Percentiles rank a stretch among this genome's conserved stretches.
Evolutionary conservation across 2,797 vertebrate species (phyloP).

Genomic region (Paedocypris micromegethes): DNA sequence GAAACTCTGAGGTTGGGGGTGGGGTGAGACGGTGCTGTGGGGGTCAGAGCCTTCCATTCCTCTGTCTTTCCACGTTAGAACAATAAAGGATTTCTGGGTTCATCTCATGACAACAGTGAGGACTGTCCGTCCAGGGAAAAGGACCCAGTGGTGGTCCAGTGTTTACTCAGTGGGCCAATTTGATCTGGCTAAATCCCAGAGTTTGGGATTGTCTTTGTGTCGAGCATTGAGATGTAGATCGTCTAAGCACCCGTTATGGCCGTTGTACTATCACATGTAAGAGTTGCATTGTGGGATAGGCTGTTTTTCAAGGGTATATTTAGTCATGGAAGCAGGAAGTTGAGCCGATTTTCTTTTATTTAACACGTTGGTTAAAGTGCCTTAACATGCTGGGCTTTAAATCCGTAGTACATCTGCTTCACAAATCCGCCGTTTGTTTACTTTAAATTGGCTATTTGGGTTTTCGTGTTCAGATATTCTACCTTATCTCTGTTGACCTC

Average conservation of each 20-base stretch:
- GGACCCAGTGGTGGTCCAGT: not conserved
- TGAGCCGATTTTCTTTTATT: no score
- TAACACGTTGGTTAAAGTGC: no score
- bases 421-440: no score
- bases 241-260: not conserved
- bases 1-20: constrained; percentile 25
- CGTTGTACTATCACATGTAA: not conserved
- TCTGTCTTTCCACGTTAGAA: not conserved
- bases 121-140: not conserved
- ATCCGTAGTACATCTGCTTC: no score
- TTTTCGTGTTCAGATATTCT: no score
- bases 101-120: not conserved
- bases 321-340: not conserved
- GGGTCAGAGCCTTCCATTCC: constrained; percentile 1
- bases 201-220: not conserved
- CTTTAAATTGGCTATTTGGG: no score
- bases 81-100: not conserved
- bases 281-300: not conserved
- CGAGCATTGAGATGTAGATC: not conserved
- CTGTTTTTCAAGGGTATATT: not conserved
- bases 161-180: not conserved
- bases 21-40: constrained; percentile 13
- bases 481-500: no score
- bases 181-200: not conserved
- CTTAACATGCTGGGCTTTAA: no score